Evolutionary conservation across 2,888 invertebrate species (phyloP).

Genomic region (Busseola fusca): DNA sequence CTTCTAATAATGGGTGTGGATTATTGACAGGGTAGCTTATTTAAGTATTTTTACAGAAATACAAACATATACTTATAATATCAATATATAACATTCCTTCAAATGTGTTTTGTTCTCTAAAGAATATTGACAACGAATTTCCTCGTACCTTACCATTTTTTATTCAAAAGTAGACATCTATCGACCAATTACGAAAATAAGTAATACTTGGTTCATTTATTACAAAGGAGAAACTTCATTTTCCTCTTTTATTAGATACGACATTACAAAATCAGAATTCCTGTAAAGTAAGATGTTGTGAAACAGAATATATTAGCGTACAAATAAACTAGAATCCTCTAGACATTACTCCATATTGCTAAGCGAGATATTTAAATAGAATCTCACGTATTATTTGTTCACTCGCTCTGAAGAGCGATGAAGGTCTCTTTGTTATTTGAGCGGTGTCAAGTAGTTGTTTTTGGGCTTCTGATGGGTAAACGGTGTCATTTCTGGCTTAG

Average conservation of each 20-base stretch:
- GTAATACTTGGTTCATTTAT: not conserved
- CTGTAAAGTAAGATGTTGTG: conserved; percentile 9
- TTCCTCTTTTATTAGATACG: not conserved
- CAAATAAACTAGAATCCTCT: conserved; percentile 36
- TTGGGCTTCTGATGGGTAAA: not conserved
- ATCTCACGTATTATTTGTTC: conserved; percentile 44
- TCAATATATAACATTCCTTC: not conserved
- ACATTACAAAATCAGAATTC: conserved; percentile 19
- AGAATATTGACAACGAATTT: not conserved
- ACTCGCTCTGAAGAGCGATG: conserved; percentile 21
- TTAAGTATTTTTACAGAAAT: too few species aligned
- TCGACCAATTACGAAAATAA: not conserved
- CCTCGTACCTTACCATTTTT: too few species aligned
- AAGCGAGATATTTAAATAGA: conserved; percentile 42
- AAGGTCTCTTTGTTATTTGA: conserved; percentile 49
- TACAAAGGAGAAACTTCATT: not conserved
- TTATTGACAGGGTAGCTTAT: not conserved
- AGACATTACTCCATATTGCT: conserved; percentile 33
- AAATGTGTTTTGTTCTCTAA: not conserved
- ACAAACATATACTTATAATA: too few species aligned
- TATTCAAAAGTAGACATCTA: not conserved
- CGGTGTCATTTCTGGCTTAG: conserved; percentile 18
- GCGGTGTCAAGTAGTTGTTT: conserved; percentile 32
- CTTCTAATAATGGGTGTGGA: not conserved
- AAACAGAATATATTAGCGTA: conserved; percentile 21